Evolutionary conservation across 2,113 vertebrate species (phyloP), one percentile per base, ranked within the genome.

Genomic region (Daubentonia madagascariensis): DNA sequence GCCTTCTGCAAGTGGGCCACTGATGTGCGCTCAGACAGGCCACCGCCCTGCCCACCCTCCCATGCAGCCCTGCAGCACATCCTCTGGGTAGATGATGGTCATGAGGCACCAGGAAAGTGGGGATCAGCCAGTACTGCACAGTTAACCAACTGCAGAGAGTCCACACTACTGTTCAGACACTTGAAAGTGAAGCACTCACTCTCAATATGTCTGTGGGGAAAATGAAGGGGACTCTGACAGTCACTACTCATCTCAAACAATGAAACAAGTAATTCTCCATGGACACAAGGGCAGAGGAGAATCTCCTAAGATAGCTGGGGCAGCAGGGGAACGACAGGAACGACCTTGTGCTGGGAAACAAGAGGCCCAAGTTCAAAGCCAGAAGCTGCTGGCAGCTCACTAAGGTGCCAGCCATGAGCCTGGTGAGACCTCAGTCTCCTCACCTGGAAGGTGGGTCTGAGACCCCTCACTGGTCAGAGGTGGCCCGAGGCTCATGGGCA

Each of bases 331-430:
- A 72, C 22, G 57, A 72, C 3, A 30, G 17, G 61, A 52, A 72
- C 22, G 57, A 72, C 3, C 1, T 2, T 13, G 11, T 0, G 2
- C 13, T 20, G 1, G 65, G 52, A 65, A 78, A 50, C 0, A 2
- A 45, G 61, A 50, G 23, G 17, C 59, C 85, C 10, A 13, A 43
- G 54, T 37, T 75, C 61, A 50, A 52, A 54, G 50, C 40, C 78
- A 86, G 54, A 20, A 35, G 11, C 37, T 10, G 32, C 2, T 30
- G 25, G 8, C 11, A 0, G 59, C 50, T 43, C 13, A 1, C 22
- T 3, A 14, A 57, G 48, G 75, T 63, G 12, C 9, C 54, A 57
- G 54, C 54, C 54, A 1, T 0, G 9, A 96, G 61, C 54, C 86
- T 61, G 45, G 32, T 17, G 50, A 40, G 11, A 57, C 25, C 59